Percentiles rank a stretch among this genome's conserved stretches.
phyloP scores from a whole-genome alignment of 2,888 invertebrate genomes.

The Stenolophus ochropezus region DNA sequence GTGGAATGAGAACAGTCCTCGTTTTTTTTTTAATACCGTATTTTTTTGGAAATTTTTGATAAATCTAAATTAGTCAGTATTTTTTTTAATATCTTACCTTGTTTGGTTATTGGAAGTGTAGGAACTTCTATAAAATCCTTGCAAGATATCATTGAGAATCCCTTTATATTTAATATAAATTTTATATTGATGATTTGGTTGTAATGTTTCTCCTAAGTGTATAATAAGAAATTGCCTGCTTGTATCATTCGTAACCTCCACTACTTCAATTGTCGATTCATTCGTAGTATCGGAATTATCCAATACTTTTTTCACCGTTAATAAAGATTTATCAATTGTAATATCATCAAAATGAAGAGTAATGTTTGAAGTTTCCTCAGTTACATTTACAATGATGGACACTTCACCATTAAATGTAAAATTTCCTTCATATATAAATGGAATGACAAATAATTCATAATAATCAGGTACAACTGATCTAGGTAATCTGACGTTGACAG shows the following conservation, averaged over 20 bases:
- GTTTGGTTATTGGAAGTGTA: slow-evolving; percentile 82
- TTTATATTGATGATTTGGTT: slow-evolving; percentile 78
- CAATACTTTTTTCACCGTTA: slow-evolving; percentile 63
- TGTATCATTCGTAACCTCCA: slow-evolving; percentile 74
- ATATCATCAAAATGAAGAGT: slow-evolving; percentile 86
- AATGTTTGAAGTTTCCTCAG: slow-evolving; percentile 79
- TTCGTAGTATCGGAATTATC: slow-evolving; percentile 19
- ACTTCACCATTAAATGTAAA: slow-evolving; percentile 87
- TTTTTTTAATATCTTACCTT: slow-evolving; percentile 75
- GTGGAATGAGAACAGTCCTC: no score
- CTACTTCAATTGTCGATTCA: slow-evolving; percentile 61
- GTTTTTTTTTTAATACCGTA: no score
- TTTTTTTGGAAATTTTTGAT: no score
- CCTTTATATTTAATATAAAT: slow-evolving; percentile 84
- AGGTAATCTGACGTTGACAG: slow-evolving; percentile 85
- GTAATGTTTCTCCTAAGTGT: slow-evolving; percentile 76
- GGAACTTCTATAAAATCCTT: slow-evolving; percentile 89
- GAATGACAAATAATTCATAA: slow-evolving; percentile 82
- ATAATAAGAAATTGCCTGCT: slow-evolving; percentile 83
- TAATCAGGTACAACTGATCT: slow-evolving; percentile 80
- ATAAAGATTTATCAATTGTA: slow-evolving; percentile 74
- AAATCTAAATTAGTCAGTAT: no score
- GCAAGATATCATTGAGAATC: slow-evolving; percentile 82
- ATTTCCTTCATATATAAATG: slow-evolving; percentile 83
- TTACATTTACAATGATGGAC: slow-evolving; percentile 78